Base-by-base conservation (phyloP, 2,888 invertebrate species). In the Sylvicola cinctus region DNA sequence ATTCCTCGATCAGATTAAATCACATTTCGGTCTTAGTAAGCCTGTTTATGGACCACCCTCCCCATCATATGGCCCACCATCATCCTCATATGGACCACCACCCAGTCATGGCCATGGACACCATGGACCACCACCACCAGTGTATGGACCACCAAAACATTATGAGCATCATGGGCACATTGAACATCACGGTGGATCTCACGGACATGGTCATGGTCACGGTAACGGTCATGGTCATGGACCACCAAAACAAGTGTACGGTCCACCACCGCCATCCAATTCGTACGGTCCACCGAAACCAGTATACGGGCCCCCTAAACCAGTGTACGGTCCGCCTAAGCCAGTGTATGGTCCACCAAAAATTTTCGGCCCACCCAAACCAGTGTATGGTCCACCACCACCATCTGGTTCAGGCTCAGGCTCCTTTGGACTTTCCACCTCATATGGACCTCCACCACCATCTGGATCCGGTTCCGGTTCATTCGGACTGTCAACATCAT, bases 351-450 rank as follows among this genome's bases (percentile, higher is more conserved):
- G 51, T 8, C 46, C 55, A 2, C 57, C 61, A 2, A 63, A 61
- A 43, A 55, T 53, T 1, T 42, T 46, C 15, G 46, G 49, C 3
- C 32, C 41, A 20, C 12, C 39, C 2, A 36, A 59, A 32, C 51
- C 58, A 4, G 62, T 60, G 6, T 62, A 62, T 40, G 60, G 61
- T 2, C 63, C 63, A 3, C 65, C 63, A 5, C 60, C 61, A 41
- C 55, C 50, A 23, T 43, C 49, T 10, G 48, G 45, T 31, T 32
- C 41, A 7, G 11, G 11, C 7, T 11, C 25, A 25, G 25, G 25
- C 11, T 25, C 25, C 7, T 25, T 25, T 11, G 25, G 25, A 8
- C n/a, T n/a, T n/a, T n/a, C n/a, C n/a, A n/a, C n/a, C n/a, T n/a
- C n/a, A n/a, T 62, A 62, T 40, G 60, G 61, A 2, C 63, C 63